Evolutionary conservation across 2,113 vertebrate species (phyloP), one percentile per base, ranked within the genome.

Genomic region (Dryoscopus gambensis): DNA sequence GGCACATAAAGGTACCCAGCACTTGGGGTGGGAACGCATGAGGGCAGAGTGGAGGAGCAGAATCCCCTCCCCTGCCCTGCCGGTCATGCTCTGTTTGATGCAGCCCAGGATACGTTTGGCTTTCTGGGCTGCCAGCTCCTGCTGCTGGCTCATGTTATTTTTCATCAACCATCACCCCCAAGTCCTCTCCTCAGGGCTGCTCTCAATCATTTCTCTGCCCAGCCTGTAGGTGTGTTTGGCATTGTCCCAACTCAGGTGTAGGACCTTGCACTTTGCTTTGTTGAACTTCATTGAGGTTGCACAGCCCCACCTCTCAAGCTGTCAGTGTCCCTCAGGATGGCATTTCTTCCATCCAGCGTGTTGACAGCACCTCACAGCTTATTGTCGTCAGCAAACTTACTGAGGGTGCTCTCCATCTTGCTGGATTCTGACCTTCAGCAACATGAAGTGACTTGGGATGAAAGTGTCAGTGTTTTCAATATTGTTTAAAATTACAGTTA

Each of bases 301-400:
- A 56, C 53, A 46, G 28, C 20, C 13, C 24, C 50, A 10, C 28
- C 60, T 39, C 60, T 46, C 13, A 17, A 33, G 60, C 53, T 59
- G 10, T 59, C 68, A 24, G 10, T 35, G 59, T 52, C 28, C 33
- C 27, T 52, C 28, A 33, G 60, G 46, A 20, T 67, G 52, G 6
- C 33, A 13, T 50, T 31, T 33, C 69, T 33, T 42, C 52, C 2
- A 0, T 74, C 44, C 52, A 65, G 0, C 2, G 0, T 28, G 33
- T 17, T 23, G 9, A 5, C 39, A 57, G 20, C 19, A 59, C 33
- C 27, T 11, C 52, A 6, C 23, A 52, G 23, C 15, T 67, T 33
- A 9, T 1, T 52, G 37, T 59, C 37, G 23, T 17, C 44, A 37
- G 52, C 76, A n/a, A 5, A 11, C 23, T 33, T 37, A 18, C 31